Evolutionary conservation across 2,888 invertebrate genomes (phyloP).

Genomic region (Tridacna gigas): DNA sequence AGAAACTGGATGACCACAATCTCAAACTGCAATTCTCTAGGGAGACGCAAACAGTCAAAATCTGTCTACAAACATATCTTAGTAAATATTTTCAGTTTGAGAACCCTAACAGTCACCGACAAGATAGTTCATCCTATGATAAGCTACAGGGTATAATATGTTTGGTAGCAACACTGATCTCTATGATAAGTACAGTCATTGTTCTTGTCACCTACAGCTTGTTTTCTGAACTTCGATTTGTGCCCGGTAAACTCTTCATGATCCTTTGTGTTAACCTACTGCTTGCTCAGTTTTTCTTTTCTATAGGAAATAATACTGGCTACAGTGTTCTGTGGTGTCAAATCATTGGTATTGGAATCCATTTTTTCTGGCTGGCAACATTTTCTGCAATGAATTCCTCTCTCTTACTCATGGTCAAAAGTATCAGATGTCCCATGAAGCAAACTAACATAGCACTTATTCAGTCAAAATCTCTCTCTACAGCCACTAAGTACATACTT

Average conservation of each 20-base stretch:
- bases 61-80: slow-evolving; percentile 14
- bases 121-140: no score
- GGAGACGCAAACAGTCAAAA: background rate
- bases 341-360: slow-evolving; percentile 40
- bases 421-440: slow-evolving; percentile 26
- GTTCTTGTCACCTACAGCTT: slow-evolving; percentile 35
- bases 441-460: slow-evolving; percentile 5
- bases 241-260: slow-evolving; percentile 52
- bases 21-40: slow-evolving; percentile 13
- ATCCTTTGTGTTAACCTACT: slow-evolving; percentile 41
- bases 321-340: slow-evolving; percentile 25
- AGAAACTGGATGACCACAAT: background rate
- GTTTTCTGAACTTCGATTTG: slow-evolving; percentile 42
- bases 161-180: slow-evolving; percentile 33
- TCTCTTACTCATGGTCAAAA: slow-evolving; percentile 29
- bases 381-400: slow-evolving; percentile 46
- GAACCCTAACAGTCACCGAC: no score
- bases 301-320: slow-evolving; percentile 26
- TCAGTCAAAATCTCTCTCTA: slow-evolving; percentile 27
- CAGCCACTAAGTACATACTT: slow-evolving; percentile 20
- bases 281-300: slow-evolving; percentile 40
- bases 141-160: background rate
- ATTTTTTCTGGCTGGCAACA: slow-evolving; percentile 48
- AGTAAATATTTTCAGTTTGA: background rate
- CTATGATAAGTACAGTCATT: slow-evolving; percentile 35